Conservation (phyloP, 1,140 invertebrate genomes). For the Idris sp. region DNA sequence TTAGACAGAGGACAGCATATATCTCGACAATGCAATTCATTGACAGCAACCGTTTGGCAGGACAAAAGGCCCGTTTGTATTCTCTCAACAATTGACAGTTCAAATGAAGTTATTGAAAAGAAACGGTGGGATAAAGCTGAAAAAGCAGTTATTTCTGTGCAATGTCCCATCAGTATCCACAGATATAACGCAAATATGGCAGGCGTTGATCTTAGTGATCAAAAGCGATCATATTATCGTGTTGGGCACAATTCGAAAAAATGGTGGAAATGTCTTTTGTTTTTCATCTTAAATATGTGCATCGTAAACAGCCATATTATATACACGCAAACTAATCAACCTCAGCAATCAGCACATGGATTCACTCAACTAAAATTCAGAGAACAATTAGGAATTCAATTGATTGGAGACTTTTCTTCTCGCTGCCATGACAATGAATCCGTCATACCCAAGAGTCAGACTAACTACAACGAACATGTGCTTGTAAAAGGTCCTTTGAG, state of each 20-base stretch:
- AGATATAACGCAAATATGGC: conserved; percentile 8
- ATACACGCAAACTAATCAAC: conserved; percentile 6
- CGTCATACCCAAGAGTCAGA: neutral
- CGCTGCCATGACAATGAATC: neutral
- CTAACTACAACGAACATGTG: neutral
- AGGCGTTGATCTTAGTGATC: conserved; percentile 7
- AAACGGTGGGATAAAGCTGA: neutral
- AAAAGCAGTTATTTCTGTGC: conserved; percentile 1
- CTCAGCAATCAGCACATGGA: neutral
- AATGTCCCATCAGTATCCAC: conserved; percentile 2
- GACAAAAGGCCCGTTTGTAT: conserved; percentile 14
- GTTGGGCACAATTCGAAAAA: conserved; percentile 2
- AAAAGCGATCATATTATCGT: conserved; percentile 8
- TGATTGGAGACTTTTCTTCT: conserved; percentile 15
- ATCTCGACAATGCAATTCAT: neutral
- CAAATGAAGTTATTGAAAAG: conserved; percentile 5
- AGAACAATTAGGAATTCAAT: neutral
- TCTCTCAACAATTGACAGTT: conserved; percentile 2
- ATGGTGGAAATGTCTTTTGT: conserved; percentile 7
- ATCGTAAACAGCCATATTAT: conserved; percentile 12
- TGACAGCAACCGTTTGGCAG: conserved; percentile 15
- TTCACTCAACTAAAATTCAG: conserved; percentile 5
- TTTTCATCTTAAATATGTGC: conserved; percentile 15
- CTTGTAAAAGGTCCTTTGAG: conserved; percentile 3
- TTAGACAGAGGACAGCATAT: conserved; percentile 4